Percentiles rank a stretch among this genome's conserved stretches.
These are phyloP conservation scores for Oncorhynchus masou DNA, from an alignment of 2,113 vertebrate species.

Conservation along the genomic window DNA sequence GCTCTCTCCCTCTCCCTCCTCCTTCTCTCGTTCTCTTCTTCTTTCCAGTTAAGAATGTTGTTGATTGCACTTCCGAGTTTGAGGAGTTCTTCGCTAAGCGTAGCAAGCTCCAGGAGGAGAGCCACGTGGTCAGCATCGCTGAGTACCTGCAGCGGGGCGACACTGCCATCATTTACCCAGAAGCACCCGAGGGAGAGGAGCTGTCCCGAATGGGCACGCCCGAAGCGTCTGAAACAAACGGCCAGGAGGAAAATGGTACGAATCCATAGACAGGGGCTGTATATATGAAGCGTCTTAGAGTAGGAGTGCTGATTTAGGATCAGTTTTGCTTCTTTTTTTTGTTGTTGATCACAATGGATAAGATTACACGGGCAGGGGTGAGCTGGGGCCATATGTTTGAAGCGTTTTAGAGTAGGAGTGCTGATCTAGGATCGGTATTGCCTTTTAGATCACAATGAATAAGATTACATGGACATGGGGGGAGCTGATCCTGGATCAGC, in stretches of 20 bases:
- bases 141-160: conserved; percentile 97
- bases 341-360: too few relatives aligned
- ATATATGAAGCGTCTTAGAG: too few relatives aligned
- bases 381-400: too few relatives aligned
- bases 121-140: conserved; percentile 94
- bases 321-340: too few relatives aligned
- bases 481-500: too few relatives aligned
- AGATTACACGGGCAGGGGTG: too few relatives aligned
- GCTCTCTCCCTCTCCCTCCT: background rate
- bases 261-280: conserved; percentile 48
- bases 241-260: conserved; percentile 97
- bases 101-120: conserved; percentile 85
- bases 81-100: conserved; percentile 97
- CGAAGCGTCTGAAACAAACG: conserved; percentile 94
- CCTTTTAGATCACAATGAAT: too few relatives aligned
- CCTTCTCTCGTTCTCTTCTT: conserved; percentile 15
- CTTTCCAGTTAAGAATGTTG: conserved; percentile 87
- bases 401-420: too few relatives aligned
- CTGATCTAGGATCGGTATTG: too few relatives aligned
- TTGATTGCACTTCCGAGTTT: conserved; percentile 94
- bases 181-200: conserved; percentile 98
- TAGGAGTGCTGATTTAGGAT: too few relatives aligned
- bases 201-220: conserved; percentile 96
- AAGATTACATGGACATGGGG: too few relatives aligned
- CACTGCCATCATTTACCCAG: conserved; percentile 99